Conservation (phyloP, 2,113 vertebrate species). For the Petroica traversi region DNA sequence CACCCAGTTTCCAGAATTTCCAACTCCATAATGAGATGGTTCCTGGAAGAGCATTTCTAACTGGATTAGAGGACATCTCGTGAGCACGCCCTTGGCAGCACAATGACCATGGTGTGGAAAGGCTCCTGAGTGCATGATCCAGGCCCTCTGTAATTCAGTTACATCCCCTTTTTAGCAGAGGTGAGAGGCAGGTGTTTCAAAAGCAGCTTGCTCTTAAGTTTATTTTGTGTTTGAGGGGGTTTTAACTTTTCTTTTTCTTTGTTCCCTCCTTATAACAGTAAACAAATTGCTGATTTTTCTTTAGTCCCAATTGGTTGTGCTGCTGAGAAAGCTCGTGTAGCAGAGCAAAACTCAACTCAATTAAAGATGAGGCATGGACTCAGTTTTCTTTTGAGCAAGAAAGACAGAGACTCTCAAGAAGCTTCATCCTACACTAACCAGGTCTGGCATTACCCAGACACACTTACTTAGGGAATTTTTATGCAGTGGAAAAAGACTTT, state of each 20-base stretch:
- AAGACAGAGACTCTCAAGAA: background rate
- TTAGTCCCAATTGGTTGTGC: background rate
- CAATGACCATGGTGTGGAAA: background rate
- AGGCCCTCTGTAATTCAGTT: background rate
- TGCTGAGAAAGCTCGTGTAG: background rate
- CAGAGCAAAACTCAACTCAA: background rate
- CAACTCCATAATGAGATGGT: background rate
- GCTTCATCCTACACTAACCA: background rate
- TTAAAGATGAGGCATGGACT: background rate
- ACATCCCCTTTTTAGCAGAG: background rate
- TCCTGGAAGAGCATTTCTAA: conserved; percentile 38
- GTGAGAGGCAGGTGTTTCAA: background rate
- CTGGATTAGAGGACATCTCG: background rate
- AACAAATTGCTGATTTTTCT: background rate
- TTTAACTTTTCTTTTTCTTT: background rate
- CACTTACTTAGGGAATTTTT: background rate
- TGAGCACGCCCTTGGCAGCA: background rate
- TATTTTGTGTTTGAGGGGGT: background rate
- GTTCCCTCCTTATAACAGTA: background rate
- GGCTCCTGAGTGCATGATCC: background rate
- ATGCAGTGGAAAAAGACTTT: background rate
- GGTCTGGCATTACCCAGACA: background rate
- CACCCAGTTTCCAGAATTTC: background rate
- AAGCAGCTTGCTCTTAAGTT: background rate
- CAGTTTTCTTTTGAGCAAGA: background rate